Evolutionary conservation across 2,113 vertebrate genomes (phyloP), one percentile per base, ranked within the genome.

Genomic region (Antennarius striatus): DNA sequence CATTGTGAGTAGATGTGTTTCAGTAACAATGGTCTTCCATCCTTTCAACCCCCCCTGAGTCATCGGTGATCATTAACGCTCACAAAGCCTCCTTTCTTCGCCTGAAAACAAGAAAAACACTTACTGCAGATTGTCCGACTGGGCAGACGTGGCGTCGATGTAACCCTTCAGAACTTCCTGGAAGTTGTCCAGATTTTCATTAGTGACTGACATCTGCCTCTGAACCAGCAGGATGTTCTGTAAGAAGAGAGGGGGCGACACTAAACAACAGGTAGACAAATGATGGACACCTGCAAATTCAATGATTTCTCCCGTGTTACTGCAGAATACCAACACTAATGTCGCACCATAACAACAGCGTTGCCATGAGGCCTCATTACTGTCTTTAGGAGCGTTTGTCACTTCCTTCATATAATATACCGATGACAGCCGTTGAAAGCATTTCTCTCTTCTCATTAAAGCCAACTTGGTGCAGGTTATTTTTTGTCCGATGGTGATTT

Each of bases 191-290:
- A 95, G 54, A 81, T 93, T 67, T 0, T 83, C 88, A 10, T 92
- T 91, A 0, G 79, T 84, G 88, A 97, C 95, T 0, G 90, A 91
- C 86, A 98, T 92, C 91, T 97, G 95, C 83, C 96, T 94, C 91
- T 99, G 97, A 3, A 95, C 94, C 89, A 98, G 92, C 68, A 99
- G 92, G 87, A 99, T 95, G 87, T 95, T 94, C 96, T 98, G 91
- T 16, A 29, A 85, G 55, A 68, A 10, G 11, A 10, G 9, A 43
- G 9, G 10, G 42, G 22, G 22, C 22, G 22, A 22, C 22, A 22
- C 22, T 22, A 22, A 22, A 2, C 22, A 22, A 36, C 32, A 36
- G 7, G 7, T 36, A 7, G 32, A 36, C 32, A 36, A 36, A 36
- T 36, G 32, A 36, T 36, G 32, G 32, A 36, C 7, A 36, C 32